phyloP scores from a whole-genome alignment of 2,797 vertebrate species.

The Pelobates cultripes region DNA sequence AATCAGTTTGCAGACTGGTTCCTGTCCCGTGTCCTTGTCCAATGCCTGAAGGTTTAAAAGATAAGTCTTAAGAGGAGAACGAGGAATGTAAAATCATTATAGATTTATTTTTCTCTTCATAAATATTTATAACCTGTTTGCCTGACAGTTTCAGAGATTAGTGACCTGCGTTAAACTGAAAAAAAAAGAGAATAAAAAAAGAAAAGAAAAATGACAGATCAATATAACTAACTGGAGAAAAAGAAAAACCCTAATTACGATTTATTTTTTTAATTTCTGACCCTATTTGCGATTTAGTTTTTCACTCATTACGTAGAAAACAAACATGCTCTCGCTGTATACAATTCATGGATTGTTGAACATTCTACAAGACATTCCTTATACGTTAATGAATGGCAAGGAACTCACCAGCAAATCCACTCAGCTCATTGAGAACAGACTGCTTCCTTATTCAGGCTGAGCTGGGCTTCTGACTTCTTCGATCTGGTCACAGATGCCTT shows the following conservation, averaged over 20 bases:
- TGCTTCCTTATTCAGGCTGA: slow-evolving; percentile 25
- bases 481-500: neutral
- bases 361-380: slow-evolving; percentile 25
- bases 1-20: neutral
- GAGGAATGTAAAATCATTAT: slow-evolving; percentile 21
- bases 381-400: neutral
- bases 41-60: slow-evolving; percentile 11
- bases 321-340: neutral
- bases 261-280: too few relatives aligned
- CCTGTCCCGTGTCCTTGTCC: neutral
- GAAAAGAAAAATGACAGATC: too few relatives aligned
- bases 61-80: slow-evolving; percentile 20
- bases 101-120: too few relatives aligned
- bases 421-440: slow-evolving; percentile 2
- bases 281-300: too few relatives aligned
- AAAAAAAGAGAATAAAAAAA: neutral
- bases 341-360: neutral
- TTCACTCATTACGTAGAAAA: too few relatives aligned
- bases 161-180: neutral
- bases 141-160: too few relatives aligned
- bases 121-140: too few relatives aligned
- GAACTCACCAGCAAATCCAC: slow-evolving; percentile 4
- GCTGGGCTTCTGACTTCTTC: neutral
- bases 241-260: too few relatives aligned
- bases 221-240: too few relatives aligned